Evolutionary conservation across 2,888 invertebrate species (phyloP), one percentile per base, ranked within the genome.

Genomic region (Mimas tiliae): DNA sequence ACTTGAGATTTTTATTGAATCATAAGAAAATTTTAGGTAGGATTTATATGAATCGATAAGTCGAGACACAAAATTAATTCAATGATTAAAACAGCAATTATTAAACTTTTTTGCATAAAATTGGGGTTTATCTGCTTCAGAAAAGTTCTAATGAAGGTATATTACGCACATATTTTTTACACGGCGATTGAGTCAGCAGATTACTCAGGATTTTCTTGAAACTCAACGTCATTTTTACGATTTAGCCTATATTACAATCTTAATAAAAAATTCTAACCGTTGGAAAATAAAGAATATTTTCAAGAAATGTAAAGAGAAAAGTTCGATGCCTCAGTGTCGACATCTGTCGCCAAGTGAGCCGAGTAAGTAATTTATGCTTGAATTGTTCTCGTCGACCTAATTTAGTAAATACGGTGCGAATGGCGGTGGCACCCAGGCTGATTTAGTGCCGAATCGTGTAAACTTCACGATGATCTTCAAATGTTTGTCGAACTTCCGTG

Each of bases 351-450:
- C 66, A 69, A 73, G 74, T 68, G 64, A 72, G 72, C 73, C 72
- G 71, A 74, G 74, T 73, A 68, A 70, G 70, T 73, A 71, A 72
- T 75, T 71, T 69, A 68, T 70, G 69, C 69, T 73, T 70, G 66
- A 53, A 69, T 65, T 70, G 69, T 70, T 63, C 27, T 6, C 48
- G 69, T 38, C 73, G 70, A 73, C 71, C 74, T 76, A 74, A 74
- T 76, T 76, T 71, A 33, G 67, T 73, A 76, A 74, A 67, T 53
- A 67, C 58, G 52, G 66, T 63, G 66, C 27, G 63, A 66, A 66
- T 47, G 58, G 34, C 55, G 27, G 48, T 16, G 64, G 55, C 65
- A 65, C 34, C 48, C 47, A 19, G 45, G 52, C 21, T 53, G 65
- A 19, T 65, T 58, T 48, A 48, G 14, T 47, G 48, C 14, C 48